These are phyloP conservation scores for Tringa solitaria DNA, from an alignment of 2,113 vertebrate genomes.

Conservation along the genomic window DNA sequence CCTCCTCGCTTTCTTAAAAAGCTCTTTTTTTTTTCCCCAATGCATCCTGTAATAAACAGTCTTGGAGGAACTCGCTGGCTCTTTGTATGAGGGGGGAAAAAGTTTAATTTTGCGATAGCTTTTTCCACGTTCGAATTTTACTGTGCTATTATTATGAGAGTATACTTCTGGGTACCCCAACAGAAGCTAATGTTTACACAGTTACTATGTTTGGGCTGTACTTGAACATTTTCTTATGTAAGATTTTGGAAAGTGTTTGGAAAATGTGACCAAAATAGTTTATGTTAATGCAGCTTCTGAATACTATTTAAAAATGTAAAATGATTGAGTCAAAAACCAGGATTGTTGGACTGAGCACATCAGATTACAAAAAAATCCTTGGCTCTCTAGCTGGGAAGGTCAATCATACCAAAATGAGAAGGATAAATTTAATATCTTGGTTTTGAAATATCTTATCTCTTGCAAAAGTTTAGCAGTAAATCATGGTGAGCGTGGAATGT, in stretches of 20 bases:
- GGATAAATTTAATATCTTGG: background rate
- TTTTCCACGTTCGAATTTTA: background rate
- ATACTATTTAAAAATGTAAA: background rate
- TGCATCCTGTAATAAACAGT: background rate
- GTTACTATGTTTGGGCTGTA: slow-evolving; percentile 8
- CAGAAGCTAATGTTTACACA: background rate
- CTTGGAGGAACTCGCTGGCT: background rate
- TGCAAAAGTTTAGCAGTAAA: background rate
- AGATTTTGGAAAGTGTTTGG: background rate
- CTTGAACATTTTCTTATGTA: background rate
- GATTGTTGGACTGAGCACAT: background rate
- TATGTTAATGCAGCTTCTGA: background rate
- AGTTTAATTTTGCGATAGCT: background rate
- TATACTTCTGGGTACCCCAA: background rate
- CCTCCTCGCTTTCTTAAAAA: background rate
- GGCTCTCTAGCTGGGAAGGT: background rate
- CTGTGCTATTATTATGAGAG: background rate
- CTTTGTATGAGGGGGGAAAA: background rate
- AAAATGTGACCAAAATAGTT: slow-evolving; percentile 7
- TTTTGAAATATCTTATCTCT: background rate
- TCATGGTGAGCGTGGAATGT: background rate
- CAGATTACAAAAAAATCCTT: background rate
- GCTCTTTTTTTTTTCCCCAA: background rate
- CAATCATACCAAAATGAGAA: background rate
- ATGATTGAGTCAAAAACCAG: background rate